A percentile compares a stretch with the other conserved stretches of the same genome.
Conservation (phyloP, 2,797 vertebrate species). For the Xenopus petersii region DNA sequence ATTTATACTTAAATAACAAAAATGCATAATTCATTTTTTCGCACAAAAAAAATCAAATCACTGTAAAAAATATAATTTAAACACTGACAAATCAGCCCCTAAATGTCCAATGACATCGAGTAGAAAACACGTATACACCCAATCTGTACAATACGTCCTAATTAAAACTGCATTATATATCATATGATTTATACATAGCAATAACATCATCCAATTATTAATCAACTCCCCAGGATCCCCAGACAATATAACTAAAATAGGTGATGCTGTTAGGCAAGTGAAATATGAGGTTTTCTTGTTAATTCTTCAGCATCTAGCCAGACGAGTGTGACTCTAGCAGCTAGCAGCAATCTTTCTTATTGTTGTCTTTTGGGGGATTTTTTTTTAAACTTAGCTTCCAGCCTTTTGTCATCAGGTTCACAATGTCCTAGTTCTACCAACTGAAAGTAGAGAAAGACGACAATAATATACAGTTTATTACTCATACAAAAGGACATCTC, state of each 20-base stretch:
- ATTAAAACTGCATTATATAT: slow-evolving; percentile 2
- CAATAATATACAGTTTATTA: background rate
- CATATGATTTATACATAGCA: background rate
- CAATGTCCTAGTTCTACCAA: background rate
- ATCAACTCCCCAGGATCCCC: background rate
- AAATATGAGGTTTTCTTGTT: background rate
- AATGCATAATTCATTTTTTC: too few relatives aligned
- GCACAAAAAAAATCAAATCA: too few relatives aligned
- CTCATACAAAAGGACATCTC: background rate
- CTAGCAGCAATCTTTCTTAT: too few relatives aligned
- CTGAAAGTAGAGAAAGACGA: background rate
- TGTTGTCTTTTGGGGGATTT: too few relatives aligned
- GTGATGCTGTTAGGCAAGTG: background rate
- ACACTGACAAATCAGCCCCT: background rate
- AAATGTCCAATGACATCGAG: background rate
- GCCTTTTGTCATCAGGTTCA: background rate
- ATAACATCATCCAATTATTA: background rate
- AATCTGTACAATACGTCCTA: background rate
- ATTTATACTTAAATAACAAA: too few relatives aligned
- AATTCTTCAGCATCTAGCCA: background rate
- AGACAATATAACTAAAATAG: slow-evolving; percentile 6
- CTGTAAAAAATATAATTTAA: too few relatives aligned
- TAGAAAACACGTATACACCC: background rate
- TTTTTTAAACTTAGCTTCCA: too few relatives aligned
- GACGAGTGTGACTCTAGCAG: too few relatives aligned